Evolutionary conservation across 2,888 invertebrate species (phyloP).

Genomic region (Nasonia oneida): DNA sequence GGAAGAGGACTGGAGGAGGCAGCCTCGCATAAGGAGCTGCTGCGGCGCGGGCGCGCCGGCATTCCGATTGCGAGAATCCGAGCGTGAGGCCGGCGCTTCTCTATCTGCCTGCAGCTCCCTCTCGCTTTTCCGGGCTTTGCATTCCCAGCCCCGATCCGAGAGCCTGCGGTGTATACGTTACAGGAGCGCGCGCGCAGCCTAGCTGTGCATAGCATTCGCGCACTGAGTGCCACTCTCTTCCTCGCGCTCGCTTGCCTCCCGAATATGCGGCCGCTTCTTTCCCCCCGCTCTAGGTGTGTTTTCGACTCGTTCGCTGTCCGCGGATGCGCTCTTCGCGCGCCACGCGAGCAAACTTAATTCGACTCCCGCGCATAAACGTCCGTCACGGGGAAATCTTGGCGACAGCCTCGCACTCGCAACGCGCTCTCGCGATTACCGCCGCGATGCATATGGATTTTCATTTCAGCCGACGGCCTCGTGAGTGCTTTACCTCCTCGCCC

Average conservation of each 20-base stretch:
- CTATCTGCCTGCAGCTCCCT: background rate
- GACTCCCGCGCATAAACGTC: constrained; percentile 26
- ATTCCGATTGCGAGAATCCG: constrained; percentile 41
- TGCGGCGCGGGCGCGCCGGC: background rate
- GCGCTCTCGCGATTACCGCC: too few relatives aligned
- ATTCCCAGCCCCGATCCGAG: background rate
- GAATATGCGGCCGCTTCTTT: background rate
- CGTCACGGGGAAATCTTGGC: constrained; percentile 23
- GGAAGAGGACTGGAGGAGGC: constrained; percentile 9
- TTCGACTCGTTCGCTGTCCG: background rate
- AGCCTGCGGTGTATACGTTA: background rate
- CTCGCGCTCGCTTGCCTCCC: background rate
- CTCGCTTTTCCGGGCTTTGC: background rate
- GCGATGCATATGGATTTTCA: background rate
- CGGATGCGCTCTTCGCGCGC: too few relatives aligned
- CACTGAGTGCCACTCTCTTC: background rate
- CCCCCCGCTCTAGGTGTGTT: background rate
- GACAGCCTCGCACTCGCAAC: background rate
- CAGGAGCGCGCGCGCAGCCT: background rate
- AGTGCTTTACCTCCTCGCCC: constrained; percentile 7
- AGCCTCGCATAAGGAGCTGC: constrained; percentile 12
- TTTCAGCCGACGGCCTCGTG: constrained; percentile 12
- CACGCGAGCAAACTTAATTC: background rate
- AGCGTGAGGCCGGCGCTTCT: background rate
- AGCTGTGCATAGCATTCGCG: background rate